phyloP scores from a whole-genome alignment of 1,140 invertebrate species.

The Drosophila neocordata region DNA sequence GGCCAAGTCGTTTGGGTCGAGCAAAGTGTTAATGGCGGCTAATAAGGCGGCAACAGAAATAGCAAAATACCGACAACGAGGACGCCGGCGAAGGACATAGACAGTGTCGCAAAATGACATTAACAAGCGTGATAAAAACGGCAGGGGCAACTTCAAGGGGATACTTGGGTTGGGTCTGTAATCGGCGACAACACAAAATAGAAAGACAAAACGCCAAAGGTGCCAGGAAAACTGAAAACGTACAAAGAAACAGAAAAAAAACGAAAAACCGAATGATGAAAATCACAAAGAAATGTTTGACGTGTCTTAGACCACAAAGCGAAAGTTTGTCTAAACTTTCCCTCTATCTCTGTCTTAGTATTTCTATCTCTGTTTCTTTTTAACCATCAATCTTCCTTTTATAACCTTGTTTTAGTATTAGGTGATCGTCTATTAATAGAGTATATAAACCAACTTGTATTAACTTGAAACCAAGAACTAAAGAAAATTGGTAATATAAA shows the following conservation, averaged over 20 bases:
- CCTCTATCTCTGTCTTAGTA: no score
- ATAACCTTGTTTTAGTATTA: no score
- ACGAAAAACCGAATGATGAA: background rate
- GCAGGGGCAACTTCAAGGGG: background rate
- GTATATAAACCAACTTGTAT: no score
- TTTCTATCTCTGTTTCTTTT: no score
- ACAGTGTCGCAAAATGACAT: slow-evolving; percentile 17
- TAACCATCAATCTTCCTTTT: no score
- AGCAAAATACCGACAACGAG: background rate
- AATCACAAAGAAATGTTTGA: slow-evolving; percentile 6
- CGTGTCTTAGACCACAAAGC: slow-evolving; percentile 9
- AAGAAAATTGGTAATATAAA: no score
- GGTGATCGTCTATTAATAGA: no score
- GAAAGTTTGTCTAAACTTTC: slow-evolving; percentile 1
- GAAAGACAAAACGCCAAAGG: slow-evolving; percentile 5
- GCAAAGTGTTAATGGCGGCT: slow-evolving; percentile 27
- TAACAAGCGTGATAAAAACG: slow-evolving; percentile 22
- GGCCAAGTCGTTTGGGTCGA: slow-evolving; percentile 10
- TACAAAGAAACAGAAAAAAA: background rate
- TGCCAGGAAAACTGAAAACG: slow-evolving; percentile 9
- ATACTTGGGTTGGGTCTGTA: background rate
- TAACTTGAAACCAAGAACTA: no score
- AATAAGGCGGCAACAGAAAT: slow-evolving; percentile 23
- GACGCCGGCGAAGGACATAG: background rate
- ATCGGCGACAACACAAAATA: slow-evolving; percentile 7